A percentile compares a stretch with the other conserved stretches of the same genome.
Conservation (phyloP, 2,888 invertebrate species). For the Scaptomyza cyrtandrae region DNA sequence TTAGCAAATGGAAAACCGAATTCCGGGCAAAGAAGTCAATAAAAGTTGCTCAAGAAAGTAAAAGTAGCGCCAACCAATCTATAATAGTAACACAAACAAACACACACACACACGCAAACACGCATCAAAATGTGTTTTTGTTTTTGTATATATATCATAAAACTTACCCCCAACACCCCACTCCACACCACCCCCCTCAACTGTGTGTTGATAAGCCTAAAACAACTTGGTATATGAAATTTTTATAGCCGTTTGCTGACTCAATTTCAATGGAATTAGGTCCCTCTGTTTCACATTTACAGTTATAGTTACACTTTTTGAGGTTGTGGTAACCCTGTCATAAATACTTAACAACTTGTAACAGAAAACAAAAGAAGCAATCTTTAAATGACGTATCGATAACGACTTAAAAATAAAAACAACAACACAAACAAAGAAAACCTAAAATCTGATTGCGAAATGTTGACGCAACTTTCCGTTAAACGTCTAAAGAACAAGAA, state of each 20-base stretch:
- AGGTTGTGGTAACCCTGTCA: conserved; percentile 9
- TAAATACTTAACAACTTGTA: conserved; percentile 1
- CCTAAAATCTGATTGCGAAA: conserved; percentile 55
- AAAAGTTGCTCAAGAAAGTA: conserved; percentile 8
- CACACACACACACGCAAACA: neutral
- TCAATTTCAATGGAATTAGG: conserved; percentile 26
- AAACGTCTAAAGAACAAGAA: too few relatives aligned
- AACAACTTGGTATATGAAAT: conserved; percentile 21
- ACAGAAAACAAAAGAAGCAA: conserved; percentile 7
- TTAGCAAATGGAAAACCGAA: conserved; percentile 18
- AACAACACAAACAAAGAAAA: neutral
- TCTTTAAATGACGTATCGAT: conserved; percentile 54
- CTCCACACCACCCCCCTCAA: neutral
- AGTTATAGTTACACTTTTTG: neutral
- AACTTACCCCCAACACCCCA: too few relatives aligned
- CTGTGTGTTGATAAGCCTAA: conserved; percentile 18
- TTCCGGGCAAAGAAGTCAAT: conserved; percentile 18
- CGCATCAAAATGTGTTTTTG: neutral
- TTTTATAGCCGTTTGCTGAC: conserved; percentile 33
- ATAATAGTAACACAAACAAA: conserved; percentile 1
- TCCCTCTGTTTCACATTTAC: neutral
- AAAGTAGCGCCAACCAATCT: conserved; percentile 14
- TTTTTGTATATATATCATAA: conserved; percentile 1
- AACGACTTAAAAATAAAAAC: conserved; percentile 10
- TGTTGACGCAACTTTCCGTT: conserved; percentile 38